A percentile compares a stretch with the other conserved stretches of the same genome.
Evolutionary conservation across 2,888 invertebrate species (phyloP).

Genomic region (Arctia plantaginis): DNA sequence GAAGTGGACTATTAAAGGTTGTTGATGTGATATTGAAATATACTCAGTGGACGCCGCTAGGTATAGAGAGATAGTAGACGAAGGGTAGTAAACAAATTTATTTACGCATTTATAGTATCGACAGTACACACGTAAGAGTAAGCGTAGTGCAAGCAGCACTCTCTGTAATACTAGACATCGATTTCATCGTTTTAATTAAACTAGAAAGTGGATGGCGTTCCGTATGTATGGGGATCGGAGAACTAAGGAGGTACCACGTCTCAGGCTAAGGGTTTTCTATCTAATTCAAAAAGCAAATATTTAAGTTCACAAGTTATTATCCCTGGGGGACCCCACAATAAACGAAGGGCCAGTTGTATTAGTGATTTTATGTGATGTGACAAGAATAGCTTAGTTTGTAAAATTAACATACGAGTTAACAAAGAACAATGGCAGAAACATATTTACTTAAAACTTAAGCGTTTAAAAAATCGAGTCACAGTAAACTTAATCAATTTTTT

Average conservation of each 20-base stretch:
- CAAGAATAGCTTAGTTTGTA: not conserved
- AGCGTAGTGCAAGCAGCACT: not conserved
- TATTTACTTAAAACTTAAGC: too few relatives aligned
- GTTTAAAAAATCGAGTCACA: too few relatives aligned
- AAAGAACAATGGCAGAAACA: too few relatives aligned
- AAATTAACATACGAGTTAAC: too few relatives aligned
- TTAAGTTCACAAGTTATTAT: not conserved
- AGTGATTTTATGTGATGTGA: not conserved
- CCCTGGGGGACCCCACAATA: not conserved
- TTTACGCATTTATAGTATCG: not conserved
- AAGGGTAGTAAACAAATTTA: not conserved
- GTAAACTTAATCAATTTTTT: too few relatives aligned
- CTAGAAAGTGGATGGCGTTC: not conserved
- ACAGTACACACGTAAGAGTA: not conserved
- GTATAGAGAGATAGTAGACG: too few relatives aligned
- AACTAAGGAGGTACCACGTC: not conserved
- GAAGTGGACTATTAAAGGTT: too few relatives aligned
- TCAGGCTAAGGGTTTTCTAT: not conserved
- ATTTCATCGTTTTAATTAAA: slow-evolving; percentile 17
- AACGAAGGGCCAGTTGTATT: not conserved
- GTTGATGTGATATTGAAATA: too few relatives aligned
- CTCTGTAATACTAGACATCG: not conserved
- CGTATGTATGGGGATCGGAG: not conserved
- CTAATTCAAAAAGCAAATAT: not conserved
- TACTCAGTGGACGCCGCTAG: too few relatives aligned